Percentiles rank a stretch among this genome's conserved stretches.
phyloP scores from a whole-genome alignment of 2,797 vertebrate species.

The Oreonectes daqikongensis region DNA sequence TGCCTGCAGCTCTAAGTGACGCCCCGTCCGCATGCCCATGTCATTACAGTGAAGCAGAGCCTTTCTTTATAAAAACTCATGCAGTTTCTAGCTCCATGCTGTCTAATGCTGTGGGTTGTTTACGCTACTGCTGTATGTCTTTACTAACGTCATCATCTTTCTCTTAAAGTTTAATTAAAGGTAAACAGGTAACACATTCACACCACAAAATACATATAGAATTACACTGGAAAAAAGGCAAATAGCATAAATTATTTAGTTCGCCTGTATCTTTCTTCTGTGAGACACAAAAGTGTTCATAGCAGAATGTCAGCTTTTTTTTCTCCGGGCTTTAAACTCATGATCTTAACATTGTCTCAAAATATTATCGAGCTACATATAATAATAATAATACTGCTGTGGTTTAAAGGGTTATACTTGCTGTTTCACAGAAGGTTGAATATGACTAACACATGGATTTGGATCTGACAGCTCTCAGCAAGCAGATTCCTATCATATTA shows the following conservation, averaged over 20 bases:
- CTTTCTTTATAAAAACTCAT: constrained; percentile 16
- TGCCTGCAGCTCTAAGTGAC: constrained; percentile 73
- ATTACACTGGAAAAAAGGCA: background rate
- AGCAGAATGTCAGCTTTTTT: no score
- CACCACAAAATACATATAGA: background rate
- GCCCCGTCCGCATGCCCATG: constrained; percentile 58
- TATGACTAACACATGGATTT: background rate
- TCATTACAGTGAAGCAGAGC: constrained; percentile 53
- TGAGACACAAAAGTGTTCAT: no score
- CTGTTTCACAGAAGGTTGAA: background rate
- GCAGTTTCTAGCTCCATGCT: no score
- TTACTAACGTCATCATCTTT: background rate
- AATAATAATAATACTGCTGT: no score
- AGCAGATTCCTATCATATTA: background rate
- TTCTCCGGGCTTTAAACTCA: no score
- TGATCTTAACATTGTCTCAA: no score
- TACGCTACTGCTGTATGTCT: background rate
- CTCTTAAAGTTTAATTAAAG: constrained; percentile 28
- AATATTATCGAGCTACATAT: no score
- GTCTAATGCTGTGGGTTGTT: background rate
- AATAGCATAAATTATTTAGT: no score
- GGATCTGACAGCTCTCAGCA: background rate
- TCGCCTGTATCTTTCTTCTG: no score
- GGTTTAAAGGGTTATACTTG: background rate
- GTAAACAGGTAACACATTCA: constrained; percentile 12